These are phyloP conservation scores for Vidua chalybeata DNA, from an alignment of 2,113 vertebrate species.

Conservation along the genomic window DNA sequence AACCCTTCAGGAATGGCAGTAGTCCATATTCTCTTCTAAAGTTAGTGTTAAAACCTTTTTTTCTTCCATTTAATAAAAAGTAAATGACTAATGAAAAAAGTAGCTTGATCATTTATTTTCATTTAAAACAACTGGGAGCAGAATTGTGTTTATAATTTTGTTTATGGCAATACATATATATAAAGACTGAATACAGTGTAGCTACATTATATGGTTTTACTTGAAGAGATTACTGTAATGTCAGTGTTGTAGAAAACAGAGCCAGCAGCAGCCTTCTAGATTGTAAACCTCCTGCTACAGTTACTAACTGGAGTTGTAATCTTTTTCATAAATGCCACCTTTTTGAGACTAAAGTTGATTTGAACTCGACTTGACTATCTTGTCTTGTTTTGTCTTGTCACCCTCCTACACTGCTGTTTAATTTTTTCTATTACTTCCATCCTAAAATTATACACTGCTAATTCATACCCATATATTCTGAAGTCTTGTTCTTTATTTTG, in stretches of 20 bases:
- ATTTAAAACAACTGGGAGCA: not conserved
- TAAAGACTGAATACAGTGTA: not conserved
- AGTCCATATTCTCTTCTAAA: not conserved
- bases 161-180: not conserved
- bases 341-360: not conserved
- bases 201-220: not conserved
- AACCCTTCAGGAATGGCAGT: not conserved
- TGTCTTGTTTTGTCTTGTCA: not conserved
- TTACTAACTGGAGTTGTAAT: not conserved
- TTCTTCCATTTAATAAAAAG: not conserved
- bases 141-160: not conserved
- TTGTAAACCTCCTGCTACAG: not conserved
- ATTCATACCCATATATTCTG: not conserved
- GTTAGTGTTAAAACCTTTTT: not conserved
- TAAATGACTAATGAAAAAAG: not conserved
- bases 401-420: not conserved
- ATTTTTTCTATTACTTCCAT: not conserved
- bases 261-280: not conserved
- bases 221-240: not conserved
- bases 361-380: not conserved
- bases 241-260: not conserved
- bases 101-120: not conserved
- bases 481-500: not conserved
- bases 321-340: not conserved
- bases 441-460: not conserved